A percentile compares a stretch with the other conserved stretches of the same genome.
These are phyloP conservation scores for Mamestra configurata DNA, from an alignment of 1,140 invertebrate species.

Conservation along the genomic window DNA sequence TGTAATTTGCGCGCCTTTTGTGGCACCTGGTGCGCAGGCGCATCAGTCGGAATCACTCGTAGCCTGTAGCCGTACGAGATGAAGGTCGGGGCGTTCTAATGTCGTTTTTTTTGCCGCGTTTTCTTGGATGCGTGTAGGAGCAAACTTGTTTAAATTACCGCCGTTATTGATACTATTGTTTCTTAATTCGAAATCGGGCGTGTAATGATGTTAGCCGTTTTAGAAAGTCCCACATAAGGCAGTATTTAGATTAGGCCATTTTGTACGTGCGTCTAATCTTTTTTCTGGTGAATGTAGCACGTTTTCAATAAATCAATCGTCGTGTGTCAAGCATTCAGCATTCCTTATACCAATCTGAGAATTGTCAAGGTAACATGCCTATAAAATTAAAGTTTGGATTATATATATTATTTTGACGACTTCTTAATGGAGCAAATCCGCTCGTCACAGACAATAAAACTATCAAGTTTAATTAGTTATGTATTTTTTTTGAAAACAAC, in stretches of 20 bases:
- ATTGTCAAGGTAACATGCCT: background rate
- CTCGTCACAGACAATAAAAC: background rate
- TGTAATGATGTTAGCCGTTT: background rate
- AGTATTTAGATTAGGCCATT: background rate
- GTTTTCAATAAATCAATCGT: background rate
- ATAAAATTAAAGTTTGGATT: background rate
- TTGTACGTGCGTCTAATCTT: background rate
- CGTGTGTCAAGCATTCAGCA: background rate
- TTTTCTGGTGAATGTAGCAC: background rate
- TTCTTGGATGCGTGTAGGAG: slow-evolving; percentile 36
- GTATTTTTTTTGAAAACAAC: background rate
- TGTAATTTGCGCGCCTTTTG: slow-evolving; percentile 49
- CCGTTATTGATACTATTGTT: slow-evolving; percentile 14
- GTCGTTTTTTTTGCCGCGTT: slow-evolving; percentile 66
- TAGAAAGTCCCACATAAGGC: background rate
- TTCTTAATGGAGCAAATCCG: background rate
- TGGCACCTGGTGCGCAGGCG: slow-evolving; percentile 60
- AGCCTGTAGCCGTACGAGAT: slow-evolving; percentile 45
- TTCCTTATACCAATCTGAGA: background rate
- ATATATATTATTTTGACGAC: background rate
- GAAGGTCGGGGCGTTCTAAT: slow-evolving; percentile 68
- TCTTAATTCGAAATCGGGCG: background rate
- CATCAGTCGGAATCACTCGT: slow-evolving; percentile 53
- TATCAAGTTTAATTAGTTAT: background rate
- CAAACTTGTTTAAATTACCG: background rate